Conservation (phyloP, 2,888 invertebrate species). For the Meiosimyza decipiens region DNA sequence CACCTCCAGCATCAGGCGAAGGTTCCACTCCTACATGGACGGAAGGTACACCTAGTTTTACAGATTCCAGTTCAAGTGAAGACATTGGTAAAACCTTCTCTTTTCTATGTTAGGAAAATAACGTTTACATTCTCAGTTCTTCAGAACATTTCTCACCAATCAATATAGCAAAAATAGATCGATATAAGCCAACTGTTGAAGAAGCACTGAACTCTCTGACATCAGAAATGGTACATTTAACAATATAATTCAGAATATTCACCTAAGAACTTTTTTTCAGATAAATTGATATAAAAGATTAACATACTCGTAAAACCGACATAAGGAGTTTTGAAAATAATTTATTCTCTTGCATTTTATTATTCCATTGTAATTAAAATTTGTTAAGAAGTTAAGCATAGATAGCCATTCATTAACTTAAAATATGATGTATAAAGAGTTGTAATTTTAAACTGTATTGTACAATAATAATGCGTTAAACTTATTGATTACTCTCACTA, state of each 20-base stretch:
- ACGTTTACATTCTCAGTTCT: conserved; percentile 38
- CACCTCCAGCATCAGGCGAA: conserved; percentile 86
- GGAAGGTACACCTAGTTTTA: conserved; percentile 97
- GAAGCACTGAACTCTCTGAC: conserved; percentile 83
- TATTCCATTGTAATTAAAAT: conserved; percentile 1
- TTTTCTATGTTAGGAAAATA: background rate
- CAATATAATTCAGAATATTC: background rate
- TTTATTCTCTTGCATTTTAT: conserved; percentile 1
- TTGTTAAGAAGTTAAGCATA: conserved; percentile 11
- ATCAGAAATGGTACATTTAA: conserved; percentile 78
- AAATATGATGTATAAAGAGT: conserved; percentile 13
- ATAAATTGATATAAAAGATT: conserved; percentile 24
- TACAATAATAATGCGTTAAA: conserved; percentile 11
- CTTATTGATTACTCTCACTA: conserved; percentile 1
- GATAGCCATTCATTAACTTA: background rate
- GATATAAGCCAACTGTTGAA: conserved; percentile 73
- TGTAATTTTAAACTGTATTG: conserved; percentile 6
- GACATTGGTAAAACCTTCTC: conserved; percentile 73
- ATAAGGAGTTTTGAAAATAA: background rate
- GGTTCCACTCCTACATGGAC: conserved; percentile 98
- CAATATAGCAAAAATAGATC: conserved; percentile 66
- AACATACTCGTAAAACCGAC: background rate
- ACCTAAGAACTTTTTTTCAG: background rate
- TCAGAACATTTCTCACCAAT: conserved; percentile 68
- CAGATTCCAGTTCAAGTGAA: conserved; percentile 94